Base-by-base conservation (phyloP, 2,113 vertebrate species). In the Donacobius atricapilla region DNA sequence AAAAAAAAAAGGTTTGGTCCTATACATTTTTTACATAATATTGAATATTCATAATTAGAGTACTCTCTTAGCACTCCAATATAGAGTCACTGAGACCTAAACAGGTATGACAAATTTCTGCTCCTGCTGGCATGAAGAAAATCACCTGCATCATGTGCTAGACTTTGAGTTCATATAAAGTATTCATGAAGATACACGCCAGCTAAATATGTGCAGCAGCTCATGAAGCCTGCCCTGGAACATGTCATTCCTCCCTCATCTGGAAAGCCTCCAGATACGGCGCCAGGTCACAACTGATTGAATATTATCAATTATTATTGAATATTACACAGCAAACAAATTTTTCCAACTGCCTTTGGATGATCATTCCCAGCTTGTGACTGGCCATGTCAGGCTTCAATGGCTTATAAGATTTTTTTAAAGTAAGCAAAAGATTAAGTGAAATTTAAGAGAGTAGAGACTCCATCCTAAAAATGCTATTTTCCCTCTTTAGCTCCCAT, bases 101-200 rank as follows among this genome's bases (percentile, higher is more conserved):
- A 24, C 11, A 54, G 64, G 10, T 31, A 9, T 42, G 42, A 68
- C 9, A 48, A 53, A 78, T 48, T 78, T 78, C 42, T 6, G 3
- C 12, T 69, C 14, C 13, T 86, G 48, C 30, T 80, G 35, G 33
- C 35, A 48, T 40, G 28, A 70, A 60, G 64, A 65, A 78, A 89
- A 69, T 66, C 30, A 23, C 19, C 57, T 65, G 40, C 16, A 33
- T 44, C n/a, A 1, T 9, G 11, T 72, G 56, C 76, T 50, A 78
- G 48, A 23, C 9, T 69, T 60, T 35, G 68, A 63, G 50, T n/a
- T 69, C 30, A 15, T 9, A 15, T 56, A 9, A 87, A 87, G 24
- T 23, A 65, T 35, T 81, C 50, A 61, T 48, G 50, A 53, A 48
- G 68, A 23, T 15, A 10, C 8, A 28, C 0, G 0, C 7, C 40